Evolutionary conservation across 2,888 invertebrate species (phyloP).

Genomic region (Argyra leucocephala): DNA sequence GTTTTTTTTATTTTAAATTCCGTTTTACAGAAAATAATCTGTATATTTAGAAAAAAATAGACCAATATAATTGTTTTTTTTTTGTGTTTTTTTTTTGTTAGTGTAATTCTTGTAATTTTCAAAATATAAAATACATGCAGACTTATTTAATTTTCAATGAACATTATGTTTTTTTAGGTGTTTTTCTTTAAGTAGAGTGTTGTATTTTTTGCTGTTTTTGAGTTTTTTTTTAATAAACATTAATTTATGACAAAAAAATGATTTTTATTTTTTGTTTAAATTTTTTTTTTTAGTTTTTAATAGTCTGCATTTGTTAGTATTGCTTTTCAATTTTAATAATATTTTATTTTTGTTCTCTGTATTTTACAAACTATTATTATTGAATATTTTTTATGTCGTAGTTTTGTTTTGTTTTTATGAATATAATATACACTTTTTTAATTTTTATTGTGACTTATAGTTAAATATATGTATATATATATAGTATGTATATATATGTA

Average conservation of each 20-base stretch:
- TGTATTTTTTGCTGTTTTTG: too few species aligned
- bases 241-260: too few species aligned
- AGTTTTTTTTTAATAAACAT: too few species aligned
- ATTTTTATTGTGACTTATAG: too few species aligned
- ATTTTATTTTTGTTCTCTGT: neutral
- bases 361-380: neutral
- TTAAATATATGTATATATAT: too few species aligned
- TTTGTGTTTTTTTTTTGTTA: neutral
- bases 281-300: neutral
- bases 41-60: neutral
- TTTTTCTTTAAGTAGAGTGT: too few species aligned
- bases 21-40: conserved; percentile 3
- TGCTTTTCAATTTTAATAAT: neutral
- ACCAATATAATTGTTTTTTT: neutral
- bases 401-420: too few species aligned
- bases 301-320: too few species aligned
- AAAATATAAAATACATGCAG: conserved; percentile 6
- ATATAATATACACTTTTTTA: too few species aligned
- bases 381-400: neutral
- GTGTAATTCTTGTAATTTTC: neutral
- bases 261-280: neutral
- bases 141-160: neutral
- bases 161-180: neutral
- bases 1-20: neutral
- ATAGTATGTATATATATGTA: too few species aligned